Percentiles rank a stretch among this genome's conserved stretches.
Conservation (phyloP, 2,797 vertebrate genomes). For the Sebastes vulpes region DNA sequence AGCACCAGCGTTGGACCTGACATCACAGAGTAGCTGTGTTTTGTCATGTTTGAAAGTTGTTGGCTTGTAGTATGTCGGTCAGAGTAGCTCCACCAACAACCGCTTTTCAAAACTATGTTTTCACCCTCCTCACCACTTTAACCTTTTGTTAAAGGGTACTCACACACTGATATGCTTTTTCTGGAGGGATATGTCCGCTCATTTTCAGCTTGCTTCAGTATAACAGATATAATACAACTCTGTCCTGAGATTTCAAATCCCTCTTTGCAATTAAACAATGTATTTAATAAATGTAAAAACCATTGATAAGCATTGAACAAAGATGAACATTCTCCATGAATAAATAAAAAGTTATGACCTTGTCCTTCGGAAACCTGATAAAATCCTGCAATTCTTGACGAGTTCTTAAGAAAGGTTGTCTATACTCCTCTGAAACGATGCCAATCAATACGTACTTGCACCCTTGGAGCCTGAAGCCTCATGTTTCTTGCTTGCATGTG, state of each 20-base stretch:
- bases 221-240: not conserved
- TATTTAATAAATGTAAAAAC: not conserved
- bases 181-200: not conserved
- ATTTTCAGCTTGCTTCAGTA: not conserved
- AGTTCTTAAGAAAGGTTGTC: not conserved
- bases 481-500: not conserved
- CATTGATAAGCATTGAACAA: not conserved
- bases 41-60: conserved; percentile 46
- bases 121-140: not conserved
- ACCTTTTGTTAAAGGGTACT: conserved; percentile 7
- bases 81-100: conserved; percentile 25
- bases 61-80: conserved; percentile 27
- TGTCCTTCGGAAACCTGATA: not conserved
- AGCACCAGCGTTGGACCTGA: conserved; percentile 44
- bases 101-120: not conserved
- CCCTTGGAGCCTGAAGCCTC: not conserved
- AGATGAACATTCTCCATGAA: not conserved
- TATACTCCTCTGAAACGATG: conserved; percentile 16
- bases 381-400: not conserved
- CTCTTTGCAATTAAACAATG: not conserved
- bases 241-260: too few species aligned
- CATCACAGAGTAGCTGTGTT: conserved; percentile 54
- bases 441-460: conserved; percentile 4
- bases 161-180: not conserved
- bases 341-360: not conserved